Conservation (phyloP, 2,797 vertebrate genomes). For the Sebastes hubbsi region DNA sequence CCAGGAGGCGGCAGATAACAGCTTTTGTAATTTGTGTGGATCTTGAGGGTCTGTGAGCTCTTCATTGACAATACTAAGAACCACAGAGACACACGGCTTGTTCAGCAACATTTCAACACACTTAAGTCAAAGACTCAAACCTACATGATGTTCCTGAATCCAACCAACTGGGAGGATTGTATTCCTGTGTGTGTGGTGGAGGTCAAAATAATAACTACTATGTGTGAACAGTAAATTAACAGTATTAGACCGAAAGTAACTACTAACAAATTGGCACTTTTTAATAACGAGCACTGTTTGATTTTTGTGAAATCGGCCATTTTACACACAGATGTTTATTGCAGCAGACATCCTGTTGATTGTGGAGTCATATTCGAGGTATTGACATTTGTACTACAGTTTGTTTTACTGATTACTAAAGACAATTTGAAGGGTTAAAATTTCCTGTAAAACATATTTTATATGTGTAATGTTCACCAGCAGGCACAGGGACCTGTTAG, state of each 20-base stretch:
- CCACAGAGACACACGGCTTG: neutral
- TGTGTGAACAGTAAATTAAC: constrained; percentile 15
- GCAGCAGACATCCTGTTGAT: neutral
- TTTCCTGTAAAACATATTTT: neutral
- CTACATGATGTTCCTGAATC: constrained; percentile 2
- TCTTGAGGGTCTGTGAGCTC: neutral
- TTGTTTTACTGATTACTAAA: constrained; percentile 26
- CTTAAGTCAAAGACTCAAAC: constrained; percentile 10
- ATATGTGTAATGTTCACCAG: constrained; percentile 5
- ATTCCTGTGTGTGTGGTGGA: neutral
- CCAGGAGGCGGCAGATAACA: neutral
- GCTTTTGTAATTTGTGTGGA: neutral
- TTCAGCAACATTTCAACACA: neutral
- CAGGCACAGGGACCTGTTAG: neutral
- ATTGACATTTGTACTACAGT: constrained; percentile 7
- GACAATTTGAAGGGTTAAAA: neutral
- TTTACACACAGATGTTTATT: constrained; percentile 7
- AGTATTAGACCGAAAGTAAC: constrained; percentile 20
- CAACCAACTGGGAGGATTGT: neutral
- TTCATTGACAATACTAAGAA: neutral
- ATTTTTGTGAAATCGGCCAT: constrained; percentile 3
- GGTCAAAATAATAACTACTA: neutral
- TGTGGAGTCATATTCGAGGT: constrained; percentile 8
- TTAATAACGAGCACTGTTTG: constrained; percentile 24
- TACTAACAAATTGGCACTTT: constrained; percentile 37